Evolutionary conservation across 2,888 invertebrate species (phyloP), one percentile per base, ranked within the genome.

Genomic region (Mylabris sibirica): DNA sequence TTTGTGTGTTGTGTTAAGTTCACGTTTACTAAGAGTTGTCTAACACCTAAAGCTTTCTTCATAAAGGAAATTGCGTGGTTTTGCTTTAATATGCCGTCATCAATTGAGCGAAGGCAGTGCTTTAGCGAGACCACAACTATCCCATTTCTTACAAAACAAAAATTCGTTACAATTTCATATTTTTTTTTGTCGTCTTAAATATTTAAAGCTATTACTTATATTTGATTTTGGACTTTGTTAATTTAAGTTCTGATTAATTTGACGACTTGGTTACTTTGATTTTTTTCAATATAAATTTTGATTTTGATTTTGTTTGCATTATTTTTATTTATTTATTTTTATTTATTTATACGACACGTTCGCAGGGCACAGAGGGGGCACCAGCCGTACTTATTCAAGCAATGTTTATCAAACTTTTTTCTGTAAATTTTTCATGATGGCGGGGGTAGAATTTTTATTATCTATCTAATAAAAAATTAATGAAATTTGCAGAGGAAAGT

Each of bases 1-100:
- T 77, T 76, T 82, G 83, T 84, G 83, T 84, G 81, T 83, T 84
- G 81, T 83, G 81, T 81, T 78, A 81, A 78, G 83, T 72, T 79
- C 76, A 78, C 77, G 74, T 74, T 79, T 76, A 74, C 69, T 68
- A 74, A 68, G 66, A 68, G 65, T 76, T 78, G 79, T 80, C 78
- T 80, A 80, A 80, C 79, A 78, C 78, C 77, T 76, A 77, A 76
- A 80, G 79, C 79, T 81, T 82, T 80, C 75, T 74, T 69, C 74
- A 76, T 72, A 59, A 72, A 78, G 74, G 74, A 76, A 78, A 77
- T 75, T 80, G 77, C 80, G 82, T 83, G 82, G 84, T 84, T 84
- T 84, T 83, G 82, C 80, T 81, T 78, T 76, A 64, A 79, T 79
- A 81, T 80, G 81, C 81, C 79, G 80, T 57, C 24, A 57, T 79